These are phyloP conservation scores for Oncorhynchus tshawytscha DNA, from an alignment of 2,113 vertebrate species.

Conservation along the genomic window DNA sequence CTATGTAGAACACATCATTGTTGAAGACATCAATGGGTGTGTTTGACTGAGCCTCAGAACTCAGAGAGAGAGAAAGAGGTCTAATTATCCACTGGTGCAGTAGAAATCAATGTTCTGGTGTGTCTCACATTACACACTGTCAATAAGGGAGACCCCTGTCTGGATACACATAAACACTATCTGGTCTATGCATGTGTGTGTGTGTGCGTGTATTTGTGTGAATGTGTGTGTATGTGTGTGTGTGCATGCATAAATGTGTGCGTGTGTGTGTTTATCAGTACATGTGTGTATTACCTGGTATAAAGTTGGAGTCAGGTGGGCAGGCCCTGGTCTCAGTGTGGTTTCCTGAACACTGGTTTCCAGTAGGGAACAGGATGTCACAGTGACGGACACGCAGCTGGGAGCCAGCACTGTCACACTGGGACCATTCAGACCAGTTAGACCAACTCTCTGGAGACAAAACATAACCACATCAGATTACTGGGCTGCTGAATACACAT, in stretches of 20 bases:
- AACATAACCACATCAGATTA: slow-evolving; percentile 23
- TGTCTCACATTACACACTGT: slow-evolving; percentile 61
- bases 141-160: slow-evolving; percentile 55
- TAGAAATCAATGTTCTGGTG: slow-evolving; percentile 56
- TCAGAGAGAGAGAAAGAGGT: slow-evolving; percentile 29
- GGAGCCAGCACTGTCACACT: slow-evolving; percentile 79
- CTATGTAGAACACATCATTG: slow-evolving; percentile 32
- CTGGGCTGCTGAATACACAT: background rate
- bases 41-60: background rate
- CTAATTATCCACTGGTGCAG: slow-evolving; percentile 52
- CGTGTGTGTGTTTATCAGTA: slow-evolving; percentile 7
- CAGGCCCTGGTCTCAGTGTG: slow-evolving; percentile 83
- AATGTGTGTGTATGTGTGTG: background rate
- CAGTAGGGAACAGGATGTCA: slow-evolving; percentile 85
- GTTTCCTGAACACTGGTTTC: slow-evolving; percentile 90
- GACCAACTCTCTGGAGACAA: slow-evolving; percentile 89
- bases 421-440: slow-evolving; percentile 90
- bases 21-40: slow-evolving; percentile 6
- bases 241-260: background rate
- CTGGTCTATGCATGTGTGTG: background rate
- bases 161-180: slow-evolving; percentile 48
- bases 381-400: slow-evolving; percentile 87
- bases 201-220: slow-evolving; percentile 18
- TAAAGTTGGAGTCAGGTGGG: slow-evolving; percentile 84
- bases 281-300: slow-evolving; percentile 82